Evolutionary conservation across 2,797 vertebrate genomes (phyloP).

Genomic region (Sebastes hopkinsi): DNA sequence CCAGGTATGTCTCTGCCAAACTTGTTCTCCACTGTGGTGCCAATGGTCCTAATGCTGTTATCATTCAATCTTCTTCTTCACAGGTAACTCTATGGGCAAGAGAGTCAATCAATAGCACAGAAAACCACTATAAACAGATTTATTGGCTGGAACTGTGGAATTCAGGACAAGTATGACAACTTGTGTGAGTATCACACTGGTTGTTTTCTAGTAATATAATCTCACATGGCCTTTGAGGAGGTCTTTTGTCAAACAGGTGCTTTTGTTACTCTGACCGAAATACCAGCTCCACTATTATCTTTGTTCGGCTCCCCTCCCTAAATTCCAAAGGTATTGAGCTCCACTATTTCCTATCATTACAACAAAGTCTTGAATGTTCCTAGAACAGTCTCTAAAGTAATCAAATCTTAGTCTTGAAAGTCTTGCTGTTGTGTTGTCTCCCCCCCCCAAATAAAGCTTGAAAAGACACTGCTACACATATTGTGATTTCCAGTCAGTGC

Average conservation of each 20-base stretch:
- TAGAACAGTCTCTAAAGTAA: neutral
- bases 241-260: constrained; percentile 68
- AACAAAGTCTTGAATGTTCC: neutral
- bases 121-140: neutral
- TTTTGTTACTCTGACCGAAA: constrained; percentile 77
- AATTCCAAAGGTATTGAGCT: constrained; percentile 72
- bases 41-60: neutral
- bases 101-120: constrained; percentile 2
- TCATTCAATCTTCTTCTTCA: constrained; percentile 1
- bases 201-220: constrained; percentile 70
- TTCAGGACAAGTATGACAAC: neutral
- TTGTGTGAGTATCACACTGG: neutral
- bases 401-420: neutral
- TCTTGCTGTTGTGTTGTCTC: neutral
- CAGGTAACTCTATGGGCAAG: constrained; percentile 12
- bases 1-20: constrained; percentile 1
- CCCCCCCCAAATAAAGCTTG: neutral
- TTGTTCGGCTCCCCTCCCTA: constrained; percentile 58
- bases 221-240: constrained; percentile 39
- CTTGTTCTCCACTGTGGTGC: neutral
- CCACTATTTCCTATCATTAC: neutral
- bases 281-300: constrained; percentile 68
- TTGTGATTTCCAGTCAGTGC: neutral
- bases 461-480: neutral
- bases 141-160: neutral